These are phyloP conservation scores for Parasteatoda lunata DNA, from an alignment of 2,888 invertebrate genomes.

Conservation along the genomic window DNA sequence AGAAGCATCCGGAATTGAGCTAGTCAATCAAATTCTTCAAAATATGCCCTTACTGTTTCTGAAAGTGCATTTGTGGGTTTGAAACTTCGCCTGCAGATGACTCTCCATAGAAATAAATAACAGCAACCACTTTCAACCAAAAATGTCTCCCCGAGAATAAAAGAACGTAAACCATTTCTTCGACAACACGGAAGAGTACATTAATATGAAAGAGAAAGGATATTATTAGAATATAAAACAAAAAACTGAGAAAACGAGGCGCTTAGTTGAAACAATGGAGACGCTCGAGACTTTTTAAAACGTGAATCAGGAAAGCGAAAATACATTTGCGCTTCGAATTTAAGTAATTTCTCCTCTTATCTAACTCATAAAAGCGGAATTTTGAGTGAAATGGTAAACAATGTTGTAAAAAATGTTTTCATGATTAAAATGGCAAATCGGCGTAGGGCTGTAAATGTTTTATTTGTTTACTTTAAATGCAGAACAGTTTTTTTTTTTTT, in stretches of 20 bases:
- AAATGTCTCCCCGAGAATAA: constrained; percentile 18
- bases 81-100: constrained; percentile 48
- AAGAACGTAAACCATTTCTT: background rate
- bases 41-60: background rate
- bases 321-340: background rate
- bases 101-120: constrained; percentile 44
- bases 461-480: no score
- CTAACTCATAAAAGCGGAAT: background rate
- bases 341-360: background rate
- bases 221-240: constrained; percentile 35
- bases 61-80: constrained; percentile 23
- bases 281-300: background rate
- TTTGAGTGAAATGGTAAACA: constrained; percentile 2
- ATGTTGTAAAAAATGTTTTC: background rate
- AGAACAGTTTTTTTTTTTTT: no score
- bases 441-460: no score
- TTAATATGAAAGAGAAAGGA: constrained; percentile 51
- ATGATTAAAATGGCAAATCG: background rate
- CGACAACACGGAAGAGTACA: constrained; percentile 12
- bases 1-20: no score
- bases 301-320: background rate
- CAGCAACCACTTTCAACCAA: background rate
- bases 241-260: background rate
- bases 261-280: constrained; percentile 13
- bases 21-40: no score